Evolutionary conservation across 2,113 vertebrate species (phyloP), one percentile per base, ranked within the genome.

Genomic region (Sigmodon hispidus): DNA sequence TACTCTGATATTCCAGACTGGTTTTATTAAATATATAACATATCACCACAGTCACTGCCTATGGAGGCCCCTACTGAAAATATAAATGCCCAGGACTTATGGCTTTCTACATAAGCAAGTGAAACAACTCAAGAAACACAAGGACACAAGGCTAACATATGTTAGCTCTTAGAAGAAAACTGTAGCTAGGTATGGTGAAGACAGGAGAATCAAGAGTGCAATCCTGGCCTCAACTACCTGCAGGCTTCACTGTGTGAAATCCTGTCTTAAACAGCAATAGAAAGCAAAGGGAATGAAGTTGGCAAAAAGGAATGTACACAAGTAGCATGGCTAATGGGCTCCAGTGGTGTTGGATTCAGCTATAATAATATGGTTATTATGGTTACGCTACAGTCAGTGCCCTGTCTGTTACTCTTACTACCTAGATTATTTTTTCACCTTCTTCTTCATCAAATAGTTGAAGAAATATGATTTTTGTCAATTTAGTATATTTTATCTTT

Each of bases 41-140:
- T n/a, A n/a, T n/a, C n/a, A n/a, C n/a, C n/a, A n/a, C n/a, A 59
- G 2, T 92, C 81, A 85, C 57, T 88, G 22, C 61, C 40, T 91
- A 17, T 45, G 3, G 8, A 8, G 36, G 29, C 45, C 55, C 94
- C 19, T 59, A n/a, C 36, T 92, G 21, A 34, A 9, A n/a, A 79
- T 40, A 65, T 59, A 72, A 93, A 57, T 29, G 72, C 55, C 40
- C 43, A 96, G 40, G 36, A 93, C 73, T 94, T 90, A 29, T 67
- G 21, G 45, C 52, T 94, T 95, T 70, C 59, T 76, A 12, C 19
- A 50, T 12, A 89, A 22, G n/a, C 85, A 77, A 87, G 55, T 19
- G 17, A 89, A 97, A 40, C 61, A 72, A 77, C 61, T 57, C 40
- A 70, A 87, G 45, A 34, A 87, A 21, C 7, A 34, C 40, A 89